Conservation (phyloP, 2,888 invertebrate genomes). For the Epirrhoe alternata region DNA sequence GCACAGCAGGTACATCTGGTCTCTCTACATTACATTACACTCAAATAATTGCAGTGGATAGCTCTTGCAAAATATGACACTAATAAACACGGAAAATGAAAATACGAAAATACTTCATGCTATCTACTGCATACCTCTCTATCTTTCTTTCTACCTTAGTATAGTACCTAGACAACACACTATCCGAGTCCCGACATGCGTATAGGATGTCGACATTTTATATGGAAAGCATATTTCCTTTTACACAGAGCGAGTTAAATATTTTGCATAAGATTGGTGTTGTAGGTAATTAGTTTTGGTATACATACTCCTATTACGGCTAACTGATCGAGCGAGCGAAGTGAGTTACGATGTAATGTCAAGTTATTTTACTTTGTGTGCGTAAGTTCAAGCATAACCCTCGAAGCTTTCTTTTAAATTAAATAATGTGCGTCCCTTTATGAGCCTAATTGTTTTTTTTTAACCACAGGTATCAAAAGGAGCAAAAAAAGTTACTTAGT, state of each 20-base stretch:
- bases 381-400: too few relatives aligned
- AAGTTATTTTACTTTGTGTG: too few relatives aligned
- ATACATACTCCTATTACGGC: background rate
- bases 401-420: too few relatives aligned
- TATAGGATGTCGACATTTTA: constrained; percentile 29
- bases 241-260: constrained; percentile 26
- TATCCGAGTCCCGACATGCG: constrained; percentile 1
- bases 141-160: too few relatives aligned
- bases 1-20: constrained; percentile 1
- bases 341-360: too few relatives aligned
- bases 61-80: background rate
- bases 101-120: background rate
- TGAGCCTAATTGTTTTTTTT: too few relatives aligned
- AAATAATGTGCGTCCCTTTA: too few relatives aligned
- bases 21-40: background rate
- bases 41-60: background rate
- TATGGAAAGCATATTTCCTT: constrained; percentile 30
- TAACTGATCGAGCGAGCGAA: too few relatives aligned
- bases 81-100: background rate
- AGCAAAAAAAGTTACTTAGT: too few relatives aligned
- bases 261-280: constrained; percentile 8
- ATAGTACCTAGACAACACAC: background rate
- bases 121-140: too few relatives aligned
- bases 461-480: too few relatives aligned
- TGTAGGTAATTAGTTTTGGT: background rate